Evolutionary conservation across 2,888 invertebrate species (phyloP).

Genomic region (Gasteruption jaculator): DNA sequence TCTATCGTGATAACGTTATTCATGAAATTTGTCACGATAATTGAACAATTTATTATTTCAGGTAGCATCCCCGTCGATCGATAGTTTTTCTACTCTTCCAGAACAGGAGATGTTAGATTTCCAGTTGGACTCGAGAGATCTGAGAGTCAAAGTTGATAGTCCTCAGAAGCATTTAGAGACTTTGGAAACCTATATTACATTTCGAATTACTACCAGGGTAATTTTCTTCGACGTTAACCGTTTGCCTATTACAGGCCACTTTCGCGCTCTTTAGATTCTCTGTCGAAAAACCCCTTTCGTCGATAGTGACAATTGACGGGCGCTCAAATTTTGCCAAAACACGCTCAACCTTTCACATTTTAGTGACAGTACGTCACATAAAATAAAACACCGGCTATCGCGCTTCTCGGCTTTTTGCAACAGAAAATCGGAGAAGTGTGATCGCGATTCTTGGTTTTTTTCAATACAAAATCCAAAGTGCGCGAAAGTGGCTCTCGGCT

Average conservation of each 20-base stretch:
- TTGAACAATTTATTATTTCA: too few relatives aligned
- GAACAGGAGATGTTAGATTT: conserved; percentile 58
- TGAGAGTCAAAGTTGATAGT: conserved; percentile 66
- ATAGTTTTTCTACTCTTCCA: conserved; percentile 59
- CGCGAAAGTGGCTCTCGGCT: not conserved
- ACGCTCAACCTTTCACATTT: not conserved
- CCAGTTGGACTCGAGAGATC: conserved; percentile 57
- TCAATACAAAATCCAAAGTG: too few relatives aligned
- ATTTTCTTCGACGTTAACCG: conserved; percentile 15
- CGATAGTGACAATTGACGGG: too few relatives aligned
- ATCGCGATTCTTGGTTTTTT: not conserved
- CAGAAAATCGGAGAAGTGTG: too few relatives aligned
- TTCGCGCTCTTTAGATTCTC: too few relatives aligned
- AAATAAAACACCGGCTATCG: not conserved
- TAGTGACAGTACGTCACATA: too few relatives aligned
- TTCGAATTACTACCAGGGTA: conserved; percentile 65
- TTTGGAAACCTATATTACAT: conserved; percentile 68
- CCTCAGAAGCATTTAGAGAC: conserved; percentile 70
- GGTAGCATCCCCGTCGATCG: conserved; percentile 59
- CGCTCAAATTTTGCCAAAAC: not conserved
- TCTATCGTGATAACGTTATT: too few relatives aligned
- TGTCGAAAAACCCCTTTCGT: too few relatives aligned
- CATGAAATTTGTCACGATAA: too few relatives aligned
- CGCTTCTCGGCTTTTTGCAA: not conserved
- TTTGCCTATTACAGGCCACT: too few relatives aligned